phyloP scores from a whole-genome alignment of 1,140 invertebrate genomes.

The Cyphomyrmex costatus region DNA sequence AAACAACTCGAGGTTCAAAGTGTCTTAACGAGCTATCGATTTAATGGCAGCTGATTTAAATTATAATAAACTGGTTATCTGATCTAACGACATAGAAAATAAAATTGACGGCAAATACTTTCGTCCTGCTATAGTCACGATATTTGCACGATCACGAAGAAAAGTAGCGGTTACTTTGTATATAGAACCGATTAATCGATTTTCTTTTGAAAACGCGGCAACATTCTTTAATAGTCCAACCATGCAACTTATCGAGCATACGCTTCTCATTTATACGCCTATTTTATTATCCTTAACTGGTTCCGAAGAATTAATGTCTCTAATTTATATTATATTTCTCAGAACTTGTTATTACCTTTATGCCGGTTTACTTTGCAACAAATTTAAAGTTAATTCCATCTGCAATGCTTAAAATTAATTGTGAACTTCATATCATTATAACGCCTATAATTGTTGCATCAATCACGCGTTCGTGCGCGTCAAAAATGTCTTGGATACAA shows the following conservation, averaged over 20 bases:
- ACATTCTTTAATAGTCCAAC: conserved; percentile 34
- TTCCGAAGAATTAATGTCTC: conserved; percentile 45
- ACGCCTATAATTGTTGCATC: conserved; percentile 35
- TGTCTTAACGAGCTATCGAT: conserved; percentile 60
- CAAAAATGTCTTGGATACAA: not conserved
- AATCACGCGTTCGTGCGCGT: not conserved
- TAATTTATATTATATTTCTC: conserved; percentile 61
- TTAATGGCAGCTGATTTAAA: conserved; percentile 51
- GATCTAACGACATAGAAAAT: conserved; percentile 47
- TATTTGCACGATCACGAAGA: not conserved
- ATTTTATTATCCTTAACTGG: conserved; percentile 52
- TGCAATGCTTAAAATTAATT: conserved; percentile 28
- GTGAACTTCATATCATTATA: conserved; percentile 22
- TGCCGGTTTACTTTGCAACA: not conserved
- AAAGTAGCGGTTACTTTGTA: not conserved
- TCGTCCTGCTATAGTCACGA: not conserved
- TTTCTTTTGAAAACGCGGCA: conserved; percentile 25
- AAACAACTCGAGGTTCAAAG: conserved; percentile 36
- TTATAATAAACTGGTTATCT: conserved; percentile 62
- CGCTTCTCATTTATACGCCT: conserved; percentile 27
- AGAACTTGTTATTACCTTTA: conserved; percentile 27
- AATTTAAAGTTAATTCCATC: conserved; percentile 45
- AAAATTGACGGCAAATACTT: conserved; percentile 26
- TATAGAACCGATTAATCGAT: conserved; percentile 28
- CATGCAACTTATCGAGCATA: conserved; percentile 26